Percentiles rank a stretch among this genome's conserved stretches.
phyloP scores from a whole-genome alignment of 2,888 invertebrate genomes.

The Pediacus dermestoides region DNA sequence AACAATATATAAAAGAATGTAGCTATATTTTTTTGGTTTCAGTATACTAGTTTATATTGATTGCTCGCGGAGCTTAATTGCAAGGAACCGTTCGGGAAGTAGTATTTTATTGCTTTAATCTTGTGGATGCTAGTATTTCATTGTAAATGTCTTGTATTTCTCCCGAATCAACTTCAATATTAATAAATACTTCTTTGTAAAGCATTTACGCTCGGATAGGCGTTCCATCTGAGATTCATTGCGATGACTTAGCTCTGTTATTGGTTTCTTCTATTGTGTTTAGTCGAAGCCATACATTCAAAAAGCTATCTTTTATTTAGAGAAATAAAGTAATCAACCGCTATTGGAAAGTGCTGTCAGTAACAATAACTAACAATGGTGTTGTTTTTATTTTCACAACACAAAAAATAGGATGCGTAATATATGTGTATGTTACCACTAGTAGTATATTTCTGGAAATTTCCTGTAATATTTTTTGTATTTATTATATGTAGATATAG shows the following conservation, averaged over 20 bases:
- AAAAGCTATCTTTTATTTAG: not conserved
- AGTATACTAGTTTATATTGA: too few species aligned
- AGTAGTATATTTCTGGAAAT: too few species aligned
- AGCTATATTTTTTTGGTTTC: too few species aligned
- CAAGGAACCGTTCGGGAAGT: conserved; percentile 3
- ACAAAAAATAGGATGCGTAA: too few species aligned
- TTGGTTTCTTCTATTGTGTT: conserved; percentile 36
- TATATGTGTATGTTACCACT: too few species aligned
- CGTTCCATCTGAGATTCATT: conserved; percentile 46
- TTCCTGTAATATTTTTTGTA: too few species aligned
- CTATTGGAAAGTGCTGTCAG: too few species aligned
- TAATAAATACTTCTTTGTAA: conserved; percentile 39
- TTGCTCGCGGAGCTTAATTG: too few species aligned
- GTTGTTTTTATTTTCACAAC: too few species aligned
- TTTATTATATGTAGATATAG: too few species aligned
- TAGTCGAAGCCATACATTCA: conserved; percentile 1
- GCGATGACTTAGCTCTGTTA: conserved; percentile 40
- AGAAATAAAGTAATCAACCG: conserved; percentile 2
- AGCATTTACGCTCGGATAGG: conserved; percentile 36
- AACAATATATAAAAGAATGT: too few species aligned
- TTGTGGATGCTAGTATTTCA: conserved; percentile 27
- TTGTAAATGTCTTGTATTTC: conserved; percentile 30
- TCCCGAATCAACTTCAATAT: conserved; percentile 32
- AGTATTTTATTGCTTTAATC: conserved; percentile 28
- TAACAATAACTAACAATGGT: too few species aligned